A percentile compares a stretch with the other conserved stretches of the same genome.
phyloP scores from a whole-genome alignment of 2,888 invertebrate species.

The Chloroclysta siterata region DNA sequence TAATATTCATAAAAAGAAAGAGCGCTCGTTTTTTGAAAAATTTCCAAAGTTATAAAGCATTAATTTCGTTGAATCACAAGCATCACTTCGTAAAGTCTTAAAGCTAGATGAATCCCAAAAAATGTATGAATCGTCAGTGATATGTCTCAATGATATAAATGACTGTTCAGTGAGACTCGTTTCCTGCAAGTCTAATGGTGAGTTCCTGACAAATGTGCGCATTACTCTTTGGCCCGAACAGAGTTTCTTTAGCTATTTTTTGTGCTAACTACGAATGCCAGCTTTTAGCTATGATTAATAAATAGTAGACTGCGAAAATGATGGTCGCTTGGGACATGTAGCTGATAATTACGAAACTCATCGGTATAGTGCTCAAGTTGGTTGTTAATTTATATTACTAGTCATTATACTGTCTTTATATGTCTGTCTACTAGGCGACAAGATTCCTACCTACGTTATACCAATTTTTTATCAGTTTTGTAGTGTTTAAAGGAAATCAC shows the following conservation, averaged over 20 bases:
- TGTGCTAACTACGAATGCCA: constrained; percentile 12
- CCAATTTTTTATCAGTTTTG: too few species aligned
- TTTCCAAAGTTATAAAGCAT: too few species aligned
- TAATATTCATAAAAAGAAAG: too few species aligned
- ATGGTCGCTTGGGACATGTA: constrained; percentile 10
- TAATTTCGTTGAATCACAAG: too few species aligned
- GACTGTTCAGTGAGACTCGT: background rate
- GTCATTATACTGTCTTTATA: too few species aligned
- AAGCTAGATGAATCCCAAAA: background rate
- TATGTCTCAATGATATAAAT: constrained; percentile 4
- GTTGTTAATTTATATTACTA: background rate
- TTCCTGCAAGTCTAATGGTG: constrained; percentile 2
- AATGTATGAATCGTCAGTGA: background rate
- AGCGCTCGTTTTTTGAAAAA: too few species aligned
- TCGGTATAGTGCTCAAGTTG: background rate
- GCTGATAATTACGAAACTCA: constrained; percentile 4
- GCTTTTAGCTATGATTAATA: constrained; percentile 26
- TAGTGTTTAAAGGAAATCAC: too few species aligned
- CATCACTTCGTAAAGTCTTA: background rate
- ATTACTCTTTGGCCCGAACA: constrained; percentile 22
- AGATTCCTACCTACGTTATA: too few species aligned
- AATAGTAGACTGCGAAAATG: constrained; percentile 11
- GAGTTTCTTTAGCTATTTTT: constrained; percentile 22
- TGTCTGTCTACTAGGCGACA: too few species aligned
- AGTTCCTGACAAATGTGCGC: constrained; percentile 22